These are phyloP conservation scores for Callocephalon fimbriatum DNA, from an alignment of 2,113 vertebrate species.

Conservation along the genomic window DNA sequence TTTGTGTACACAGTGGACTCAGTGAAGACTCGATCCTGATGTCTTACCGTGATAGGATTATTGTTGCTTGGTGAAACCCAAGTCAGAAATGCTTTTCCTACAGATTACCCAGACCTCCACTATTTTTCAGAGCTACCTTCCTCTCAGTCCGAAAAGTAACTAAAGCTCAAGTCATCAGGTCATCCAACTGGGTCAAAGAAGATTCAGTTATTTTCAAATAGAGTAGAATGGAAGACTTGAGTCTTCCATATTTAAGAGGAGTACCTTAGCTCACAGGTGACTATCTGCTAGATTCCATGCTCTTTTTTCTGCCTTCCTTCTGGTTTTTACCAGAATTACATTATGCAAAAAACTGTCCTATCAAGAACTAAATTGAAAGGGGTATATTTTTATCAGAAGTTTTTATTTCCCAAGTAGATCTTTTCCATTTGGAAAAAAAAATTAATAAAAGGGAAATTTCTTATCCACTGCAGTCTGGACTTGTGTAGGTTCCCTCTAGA, in stretches of 20 bases:
- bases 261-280: neutral
- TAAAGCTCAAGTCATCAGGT: neutral
- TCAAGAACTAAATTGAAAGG: neutral
- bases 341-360: neutral
- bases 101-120: neutral
- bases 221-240: neutral
- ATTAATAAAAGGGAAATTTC: neutral
- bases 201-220: neutral
- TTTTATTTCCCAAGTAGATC: neutral
- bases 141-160: neutral
- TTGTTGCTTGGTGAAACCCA: neutral
- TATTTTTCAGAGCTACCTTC: neutral
- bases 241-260: neutral
- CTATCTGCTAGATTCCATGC: neutral
- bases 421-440: neutral
- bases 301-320: neutral
- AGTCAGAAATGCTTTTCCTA: neutral
- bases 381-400: neutral
- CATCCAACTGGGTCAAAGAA: neutral
- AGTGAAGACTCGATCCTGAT: neutral
- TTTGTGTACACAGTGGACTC: rapidly evolving
- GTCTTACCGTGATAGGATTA: neutral
- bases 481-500: neutral
- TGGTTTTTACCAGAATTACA: neutral
- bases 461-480: neutral